Evolutionary conservation across 2,113 vertebrate species (phyloP), one percentile per base, ranked within the genome.

Genomic region (Melanotaenia duboulayi): DNA sequence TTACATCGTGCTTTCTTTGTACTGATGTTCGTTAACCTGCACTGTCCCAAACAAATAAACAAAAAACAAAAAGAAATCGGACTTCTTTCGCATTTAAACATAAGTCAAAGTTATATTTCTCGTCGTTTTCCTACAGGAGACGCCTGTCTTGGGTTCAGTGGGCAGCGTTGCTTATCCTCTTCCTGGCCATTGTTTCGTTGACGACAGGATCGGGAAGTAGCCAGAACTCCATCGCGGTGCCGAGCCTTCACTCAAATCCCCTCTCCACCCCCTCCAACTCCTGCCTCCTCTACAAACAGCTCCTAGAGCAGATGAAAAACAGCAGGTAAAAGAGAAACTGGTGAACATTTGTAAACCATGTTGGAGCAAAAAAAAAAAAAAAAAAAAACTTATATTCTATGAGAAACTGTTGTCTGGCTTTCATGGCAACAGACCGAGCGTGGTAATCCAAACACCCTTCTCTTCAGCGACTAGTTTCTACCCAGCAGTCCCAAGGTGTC

Each of bases 111-210:
- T 19, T 12, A 25, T n/a, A 19, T 7, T 35, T 61, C 20, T 37
- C 37, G 3, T n/a, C 1, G 16, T 48, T 13, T 8, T 64, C 65
- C 50, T 22, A 4, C 85, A 99, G 98, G 94, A 94, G 95, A 81
- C 96, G 91, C 42, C 91, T 98, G 69, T 98, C 94, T 60, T 96
- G 95, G 94, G 95, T 97, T 39, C 98, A 99, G 40, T 99, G 98
- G 98, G 96, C 97, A 0, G 95, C 96, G 24, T 88, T 99, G 22
- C 63, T 97, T 37, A 93, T 99, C 83, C 94, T 99, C 14, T 98
- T 99, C 91, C 90, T 99, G 42, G 94, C 97, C 78, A 99, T 99
- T 5, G 95, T 96, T 83, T 95, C 96, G 50, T 90, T 99, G 69
- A 97, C 95, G 12, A 87, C 86, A 6, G 94, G 94, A 60, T 95